Percentiles rank a stretch among this genome's conserved stretches.
Evolutionary conservation across 2,113 vertebrate genomes (phyloP).

Genomic region (Sphyrna mokarran): DNA sequence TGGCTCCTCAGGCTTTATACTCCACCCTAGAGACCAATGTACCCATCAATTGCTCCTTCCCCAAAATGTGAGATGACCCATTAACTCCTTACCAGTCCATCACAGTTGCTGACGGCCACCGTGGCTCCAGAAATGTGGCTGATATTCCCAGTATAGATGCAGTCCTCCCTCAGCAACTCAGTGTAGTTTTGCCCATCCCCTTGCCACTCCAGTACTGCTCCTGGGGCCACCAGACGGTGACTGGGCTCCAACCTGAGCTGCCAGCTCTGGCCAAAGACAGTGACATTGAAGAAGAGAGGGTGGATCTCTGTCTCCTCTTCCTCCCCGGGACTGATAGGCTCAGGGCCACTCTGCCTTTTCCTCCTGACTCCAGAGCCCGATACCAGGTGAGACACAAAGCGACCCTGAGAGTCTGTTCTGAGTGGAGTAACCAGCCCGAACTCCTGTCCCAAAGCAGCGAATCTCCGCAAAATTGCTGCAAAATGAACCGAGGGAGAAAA

Average conservation of each 20-base stretch:
- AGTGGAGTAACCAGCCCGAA: conserved; percentile 82
- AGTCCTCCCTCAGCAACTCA: conserved; percentile 77
- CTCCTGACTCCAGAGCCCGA: conserved; percentile 77
- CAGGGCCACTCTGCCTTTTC: conserved; percentile 41
- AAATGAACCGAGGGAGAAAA: background rate
- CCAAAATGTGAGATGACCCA: background rate
- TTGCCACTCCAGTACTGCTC: conserved; percentile 83
- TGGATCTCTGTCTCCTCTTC: conserved; percentile 48
- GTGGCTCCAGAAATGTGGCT: conserved; percentile 77
- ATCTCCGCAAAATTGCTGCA: conserved; percentile 6
- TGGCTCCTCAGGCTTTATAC: background rate
- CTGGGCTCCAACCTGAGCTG: conserved; percentile 82
- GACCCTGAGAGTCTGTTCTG: conserved; percentile 77
- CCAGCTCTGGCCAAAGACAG: conserved; percentile 83
- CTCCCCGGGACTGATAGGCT: conserved; percentile 48
- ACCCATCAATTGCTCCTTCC: background rate
- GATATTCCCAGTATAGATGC: conserved; percentile 88
- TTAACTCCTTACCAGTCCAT: conserved; percentile 82
- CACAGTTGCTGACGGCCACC: conserved; percentile 95
- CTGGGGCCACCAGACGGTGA: conserved; percentile 68
- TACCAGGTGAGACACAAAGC: conserved; percentile 76
- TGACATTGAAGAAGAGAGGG: conserved; percentile 81
- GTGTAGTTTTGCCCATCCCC: conserved; percentile 54
- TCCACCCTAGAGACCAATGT: conserved; percentile 39
- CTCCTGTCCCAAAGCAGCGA: conserved; percentile 48